Evolutionary conservation across 1,140 invertebrate genomes (phyloP), one percentile per base, ranked within the genome.

Genomic region (Brachionus manjavacas): DNA sequence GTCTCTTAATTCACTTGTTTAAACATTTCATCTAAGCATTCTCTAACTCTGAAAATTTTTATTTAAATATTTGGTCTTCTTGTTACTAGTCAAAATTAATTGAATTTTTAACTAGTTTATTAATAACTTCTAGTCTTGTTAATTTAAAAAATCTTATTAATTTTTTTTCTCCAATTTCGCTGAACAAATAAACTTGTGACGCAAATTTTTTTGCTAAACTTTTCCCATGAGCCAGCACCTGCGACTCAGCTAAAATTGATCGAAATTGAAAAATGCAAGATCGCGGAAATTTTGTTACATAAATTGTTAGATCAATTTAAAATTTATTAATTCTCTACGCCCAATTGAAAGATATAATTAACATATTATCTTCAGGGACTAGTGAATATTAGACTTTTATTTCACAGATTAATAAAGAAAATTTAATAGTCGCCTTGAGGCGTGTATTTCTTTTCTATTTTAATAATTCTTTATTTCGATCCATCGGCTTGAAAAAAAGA

Each of bases 101-200:
- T 68, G 66, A 68, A 68, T 68, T 68, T 68, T 68, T 68, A 68
- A 68, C 66, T 68, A 68, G 31, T 39, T 68, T 68, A 60, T 60
- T 60, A 60, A 60, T 60, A 20, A 60, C 2, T 20, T 20, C n/a
- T 20, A 60, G n/a, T 16, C 52, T 60, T 60, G n/a, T 60, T 20
- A 60, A 60, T 60, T 60, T 60, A 25, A 60, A 60, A 60, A 23
- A 20, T 60, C 20, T 60, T 60, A 60, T 60, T 20, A 60, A 60
- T 60, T 60, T 20, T 8, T 6, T 60, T 60, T 60, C 52, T 60
- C 52, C n/a, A 23, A 60, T 60, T 60, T 60, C 52, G 16, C 6
- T 60, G 20, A 60, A 23, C 52, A 60, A 60, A 60, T 60, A 60
- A 23, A 9, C 16, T 60, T 60, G 52, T 60, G 52, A 60, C 52